These are phyloP conservation scores for Sciurus carolinensis DNA, from an alignment of 2,797 vertebrate genomes.

Conservation along the genomic window DNA sequence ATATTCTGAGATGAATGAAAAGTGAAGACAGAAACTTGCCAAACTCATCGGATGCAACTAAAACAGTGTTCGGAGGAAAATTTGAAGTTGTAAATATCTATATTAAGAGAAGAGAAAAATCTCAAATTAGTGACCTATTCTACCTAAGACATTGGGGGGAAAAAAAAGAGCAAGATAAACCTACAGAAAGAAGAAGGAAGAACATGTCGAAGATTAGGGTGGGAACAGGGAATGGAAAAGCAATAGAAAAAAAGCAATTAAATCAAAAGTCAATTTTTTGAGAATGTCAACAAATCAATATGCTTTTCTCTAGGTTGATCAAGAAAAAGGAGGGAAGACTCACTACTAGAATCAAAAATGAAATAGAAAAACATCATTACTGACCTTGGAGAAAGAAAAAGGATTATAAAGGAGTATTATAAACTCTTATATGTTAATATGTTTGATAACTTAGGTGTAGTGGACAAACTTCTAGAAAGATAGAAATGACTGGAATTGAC, in stretches of 20 bases:
- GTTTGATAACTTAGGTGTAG: background rate
- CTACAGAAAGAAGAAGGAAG: background rate
- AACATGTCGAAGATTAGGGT: background rate
- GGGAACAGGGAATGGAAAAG: background rate
- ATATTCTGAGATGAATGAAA: background rate
- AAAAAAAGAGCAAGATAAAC: background rate
- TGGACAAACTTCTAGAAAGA: background rate
- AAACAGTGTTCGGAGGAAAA: background rate
- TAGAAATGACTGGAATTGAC: background rate
- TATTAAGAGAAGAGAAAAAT: background rate
- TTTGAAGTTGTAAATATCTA: background rate
- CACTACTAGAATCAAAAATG: slow-evolving; percentile 16
- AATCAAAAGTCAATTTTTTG: background rate
- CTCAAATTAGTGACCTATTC: background rate
- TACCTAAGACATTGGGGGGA: background rate
- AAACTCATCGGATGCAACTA: background rate
- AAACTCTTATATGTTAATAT: background rate
- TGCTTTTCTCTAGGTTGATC: background rate
- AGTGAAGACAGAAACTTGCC: background rate
- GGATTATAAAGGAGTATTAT: background rate
- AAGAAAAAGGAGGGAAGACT: background rate
- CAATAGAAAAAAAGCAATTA: background rate
- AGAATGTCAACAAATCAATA: background rate
- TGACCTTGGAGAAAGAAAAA: slow-evolving; percentile 29
- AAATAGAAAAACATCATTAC: background rate